Evolutionary conservation across 2,113 vertebrate species (phyloP), one percentile per base, ranked within the genome.

Genomic region (Chaenogobius annularis): DNA sequence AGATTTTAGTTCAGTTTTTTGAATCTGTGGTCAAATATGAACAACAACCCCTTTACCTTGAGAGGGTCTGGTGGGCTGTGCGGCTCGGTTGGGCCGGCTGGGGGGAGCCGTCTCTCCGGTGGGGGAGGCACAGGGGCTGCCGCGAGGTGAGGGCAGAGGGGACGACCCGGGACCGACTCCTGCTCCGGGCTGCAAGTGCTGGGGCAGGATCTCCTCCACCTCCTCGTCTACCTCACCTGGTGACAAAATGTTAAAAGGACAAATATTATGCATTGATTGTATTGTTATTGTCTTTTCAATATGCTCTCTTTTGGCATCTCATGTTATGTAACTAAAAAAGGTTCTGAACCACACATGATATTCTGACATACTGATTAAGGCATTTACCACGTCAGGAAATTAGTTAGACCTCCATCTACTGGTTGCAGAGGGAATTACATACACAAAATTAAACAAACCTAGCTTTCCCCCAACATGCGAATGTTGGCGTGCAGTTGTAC

Each of bases 151-250:
- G 3, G 96, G 93, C 66, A 93, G 79, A 0, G 98, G 98, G 0
- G 97, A 99, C 0, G 92, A 83, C 37, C 95, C 94, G 0, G 94
- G 89, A 56, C 93, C 94, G 1, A 91, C 92, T n/a, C 94, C 85
- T 0, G 92, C 87, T 0, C 92, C 87, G 0, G 94, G 96, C 88
- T 98, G 97, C 1, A 99, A 91, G 83, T 98, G 96, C 89, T 98
- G 97, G 19, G 96, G 96, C 62, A 98, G 93, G 55, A 98, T 95
- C 72, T 97, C 96, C 77, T 99, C 97, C 15, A 97, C 92, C 86
- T 99, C 98, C 8, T 99, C 98, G 31, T 99, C 97, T 0, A 99
- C 90, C 2, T 99, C 97, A 65, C 96, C 98, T 99, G 65, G 23
- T 71, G n/a, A 72, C 11, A 70, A 85, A 11, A 63, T 2, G 15